These are phyloP conservation scores for Apostichopus japonicus DNA, from an alignment of 35 echinoderm and acorn worm species.

Conservation along the genomic window DNA sequence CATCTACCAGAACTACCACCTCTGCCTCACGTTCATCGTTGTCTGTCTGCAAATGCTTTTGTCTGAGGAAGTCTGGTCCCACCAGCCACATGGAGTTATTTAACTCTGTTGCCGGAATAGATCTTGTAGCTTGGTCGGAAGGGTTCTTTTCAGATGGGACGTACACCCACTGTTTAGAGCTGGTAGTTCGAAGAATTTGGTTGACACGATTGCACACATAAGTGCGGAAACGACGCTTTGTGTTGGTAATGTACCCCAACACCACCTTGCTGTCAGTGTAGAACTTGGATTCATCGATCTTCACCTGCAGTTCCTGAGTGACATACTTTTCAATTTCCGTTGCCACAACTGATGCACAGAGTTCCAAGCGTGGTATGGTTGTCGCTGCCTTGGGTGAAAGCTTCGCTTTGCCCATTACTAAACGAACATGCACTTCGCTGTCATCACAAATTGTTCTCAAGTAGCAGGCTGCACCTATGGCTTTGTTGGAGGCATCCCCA, in stretches of 20 bases:
- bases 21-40: neutral
- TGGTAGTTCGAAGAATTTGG: constrained; percentile 26
- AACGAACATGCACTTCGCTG: constrained; percentile 53
- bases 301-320: constrained; percentile 37
- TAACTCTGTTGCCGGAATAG: constrained; percentile 40
- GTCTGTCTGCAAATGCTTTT: neutral
- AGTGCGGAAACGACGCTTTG: constrained; percentile 44
- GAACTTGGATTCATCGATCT: constrained; percentile 8
- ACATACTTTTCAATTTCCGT: constrained; percentile 46
- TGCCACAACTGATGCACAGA: constrained; percentile 61
- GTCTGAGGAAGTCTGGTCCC: constrained; percentile 19
- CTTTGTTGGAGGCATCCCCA: constrained; percentile 60
- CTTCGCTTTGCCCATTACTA: constrained; percentile 67
- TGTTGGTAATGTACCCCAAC: constrained; percentile 47
- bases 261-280: constrained; percentile 61
- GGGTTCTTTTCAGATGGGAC: constrained; percentile 48
- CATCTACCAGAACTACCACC: constrained; percentile 1
- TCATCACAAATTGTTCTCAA: constrained; percentile 8
- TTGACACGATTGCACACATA: constrained; percentile 43
- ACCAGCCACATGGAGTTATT: constrained; percentile 45
- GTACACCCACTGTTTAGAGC: constrained; percentile 42
- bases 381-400: constrained; percentile 55
- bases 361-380: constrained; percentile 66
- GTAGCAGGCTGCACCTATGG: constrained; percentile 51
- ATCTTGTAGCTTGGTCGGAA: constrained; percentile 39